These are phyloP conservation scores for Hemiprocne comata DNA, from an alignment of 2,113 vertebrate species.

Conservation along the genomic window DNA sequence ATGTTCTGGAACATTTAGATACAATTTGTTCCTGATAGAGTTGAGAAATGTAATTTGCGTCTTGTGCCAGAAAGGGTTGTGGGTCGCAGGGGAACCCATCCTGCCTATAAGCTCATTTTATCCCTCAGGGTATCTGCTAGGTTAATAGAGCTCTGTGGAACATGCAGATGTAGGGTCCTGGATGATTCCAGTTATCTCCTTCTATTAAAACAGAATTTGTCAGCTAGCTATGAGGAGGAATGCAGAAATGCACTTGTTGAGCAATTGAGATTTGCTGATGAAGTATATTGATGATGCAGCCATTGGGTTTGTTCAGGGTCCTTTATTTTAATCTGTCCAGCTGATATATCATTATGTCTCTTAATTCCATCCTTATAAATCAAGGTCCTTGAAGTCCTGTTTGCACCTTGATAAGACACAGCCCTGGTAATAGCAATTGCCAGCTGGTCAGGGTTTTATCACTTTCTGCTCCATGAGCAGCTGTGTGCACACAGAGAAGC, in stretches of 20 bases:
- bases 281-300: background rate
- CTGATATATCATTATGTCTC: background rate
- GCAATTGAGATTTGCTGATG: background rate
- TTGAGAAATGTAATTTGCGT: background rate
- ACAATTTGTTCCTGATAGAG: background rate
- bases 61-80: background rate
- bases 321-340: background rate
- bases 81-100: background rate
- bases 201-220: background rate
- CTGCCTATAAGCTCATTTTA: background rate
- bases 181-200: background rate
- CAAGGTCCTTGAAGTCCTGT: background rate
- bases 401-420: background rate
- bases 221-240: background rate
- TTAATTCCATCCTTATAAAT: background rate
- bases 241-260: background rate
- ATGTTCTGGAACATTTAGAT: background rate
- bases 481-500: background rate
- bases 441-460: background rate
- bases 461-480: too few relatives aligned
- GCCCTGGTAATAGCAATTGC: too few relatives aligned
- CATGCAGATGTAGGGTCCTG: background rate
- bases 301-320: background rate
- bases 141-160: background rate
- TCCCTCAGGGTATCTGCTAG: background rate